These are phyloP conservation scores for Venturia canescens DNA, from an alignment of 1,140 invertebrate species.

Conservation along the genomic window DNA sequence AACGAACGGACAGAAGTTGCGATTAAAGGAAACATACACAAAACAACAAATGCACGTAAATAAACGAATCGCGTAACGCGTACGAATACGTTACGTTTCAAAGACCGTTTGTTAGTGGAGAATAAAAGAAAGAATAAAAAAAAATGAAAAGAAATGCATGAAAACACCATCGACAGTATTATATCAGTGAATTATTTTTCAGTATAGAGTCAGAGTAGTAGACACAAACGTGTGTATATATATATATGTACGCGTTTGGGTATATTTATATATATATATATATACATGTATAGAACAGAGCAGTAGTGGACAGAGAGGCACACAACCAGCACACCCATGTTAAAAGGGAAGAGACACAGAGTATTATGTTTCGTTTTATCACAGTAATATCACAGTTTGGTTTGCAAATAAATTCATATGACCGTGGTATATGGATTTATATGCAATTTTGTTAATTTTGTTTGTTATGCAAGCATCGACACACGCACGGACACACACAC, in stretches of 20 bases:
- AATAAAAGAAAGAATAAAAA: no score
- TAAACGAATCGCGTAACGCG: neutral
- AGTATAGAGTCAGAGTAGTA: no score
- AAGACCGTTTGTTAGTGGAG: neutral
- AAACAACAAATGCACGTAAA: no score
- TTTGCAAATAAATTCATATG: constrained; percentile 49
- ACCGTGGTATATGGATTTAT: constrained; percentile 50
- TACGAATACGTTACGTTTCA: neutral
- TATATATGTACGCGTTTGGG: no score
- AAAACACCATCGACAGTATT: no score
- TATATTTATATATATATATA: neutral
- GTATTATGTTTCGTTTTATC: constrained; percentile 19
- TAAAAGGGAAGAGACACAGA: constrained; percentile 62
- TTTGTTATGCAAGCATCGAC: no score
- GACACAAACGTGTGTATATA: no score
- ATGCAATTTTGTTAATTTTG: neutral
- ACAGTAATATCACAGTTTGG: neutral
- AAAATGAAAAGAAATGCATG: neutral
- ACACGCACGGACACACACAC: constrained; percentile 18
- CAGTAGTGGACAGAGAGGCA: constrained; percentile 75
- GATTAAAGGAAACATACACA: no score
- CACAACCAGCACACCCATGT: constrained; percentile 75
- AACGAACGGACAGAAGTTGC: no score
- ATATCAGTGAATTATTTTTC: constrained; percentile 34
- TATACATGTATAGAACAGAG: constrained; percentile 66